Evolutionary conservation across 2,888 invertebrate species (phyloP).

Genomic region (Mesorhabditis spiculigera): DNA sequence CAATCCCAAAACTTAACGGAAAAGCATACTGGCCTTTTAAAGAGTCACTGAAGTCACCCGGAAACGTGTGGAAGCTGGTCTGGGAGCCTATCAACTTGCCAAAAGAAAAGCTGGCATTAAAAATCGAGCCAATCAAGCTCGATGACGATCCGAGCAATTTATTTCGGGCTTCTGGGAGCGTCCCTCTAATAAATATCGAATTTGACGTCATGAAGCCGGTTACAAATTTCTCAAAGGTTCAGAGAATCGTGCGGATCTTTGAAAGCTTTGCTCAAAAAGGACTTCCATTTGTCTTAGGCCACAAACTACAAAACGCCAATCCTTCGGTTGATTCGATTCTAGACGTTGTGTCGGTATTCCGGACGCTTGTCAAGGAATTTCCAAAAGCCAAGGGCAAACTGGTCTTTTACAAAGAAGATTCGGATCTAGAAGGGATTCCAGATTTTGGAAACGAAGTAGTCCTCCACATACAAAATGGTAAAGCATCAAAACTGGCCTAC

Average conservation of each 20-base stretch:
- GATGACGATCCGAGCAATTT: no score
- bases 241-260: conserved; percentile 6
- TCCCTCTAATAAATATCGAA: no score
- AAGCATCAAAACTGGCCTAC: no score
- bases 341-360: background rate
- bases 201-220: no score
- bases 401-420: background rate
- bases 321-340: background rate
- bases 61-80: no score
- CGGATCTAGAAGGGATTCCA: background rate
- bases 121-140: no score
- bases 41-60: background rate
- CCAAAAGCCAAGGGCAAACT: background rate
- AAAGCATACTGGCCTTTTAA: conserved; percentile 8
- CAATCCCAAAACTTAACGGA: background rate
- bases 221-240: conserved; percentile 14
- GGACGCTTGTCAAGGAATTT: conserved; percentile 1
- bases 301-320: no score
- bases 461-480: background rate
- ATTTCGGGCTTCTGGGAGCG: no score
- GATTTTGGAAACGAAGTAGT: background rate
- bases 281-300: no score
- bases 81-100: no score
- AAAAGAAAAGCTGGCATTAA: no score
- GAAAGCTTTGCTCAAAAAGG: no score